These are phyloP conservation scores for Drosophila kanapiae DNA, from an alignment of 1,140 invertebrate species.

Conservation along the genomic window DNA sequence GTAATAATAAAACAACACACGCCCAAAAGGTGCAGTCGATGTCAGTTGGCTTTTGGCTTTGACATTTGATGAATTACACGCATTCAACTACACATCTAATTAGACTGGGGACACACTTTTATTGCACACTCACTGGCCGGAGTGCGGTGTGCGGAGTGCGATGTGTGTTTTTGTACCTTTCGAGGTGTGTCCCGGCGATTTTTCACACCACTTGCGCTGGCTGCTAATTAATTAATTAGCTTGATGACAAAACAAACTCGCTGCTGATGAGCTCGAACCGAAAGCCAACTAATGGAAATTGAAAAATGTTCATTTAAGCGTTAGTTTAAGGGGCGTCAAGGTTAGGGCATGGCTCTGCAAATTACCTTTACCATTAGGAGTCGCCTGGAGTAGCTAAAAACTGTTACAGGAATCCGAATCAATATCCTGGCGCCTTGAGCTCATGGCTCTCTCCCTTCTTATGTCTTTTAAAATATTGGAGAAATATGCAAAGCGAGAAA, in stretches of 20 bases:
- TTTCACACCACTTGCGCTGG: slow-evolving; percentile 66
- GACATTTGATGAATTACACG: slow-evolving; percentile 78
- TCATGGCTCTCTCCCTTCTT: too few species aligned
- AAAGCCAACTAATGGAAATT: slow-evolving; percentile 22
- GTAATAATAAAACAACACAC: slow-evolving; percentile 53
- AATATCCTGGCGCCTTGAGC: too few species aligned
- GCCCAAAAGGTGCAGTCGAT: slow-evolving; percentile 72
- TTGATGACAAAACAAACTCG: slow-evolving; percentile 81
- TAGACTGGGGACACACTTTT: slow-evolving; percentile 77
- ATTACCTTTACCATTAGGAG: not conserved
- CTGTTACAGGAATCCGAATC: too few species aligned
- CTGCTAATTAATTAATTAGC: slow-evolving; percentile 81
- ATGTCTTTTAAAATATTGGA: not conserved
- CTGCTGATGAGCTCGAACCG: slow-evolving; percentile 55
- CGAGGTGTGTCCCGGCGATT: slow-evolving; percentile 71
- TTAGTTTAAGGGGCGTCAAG: not conserved
- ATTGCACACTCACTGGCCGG: slow-evolving; percentile 59
- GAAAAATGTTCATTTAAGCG: slow-evolving; percentile 27
- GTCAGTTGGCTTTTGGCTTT: slow-evolving; percentile 58
- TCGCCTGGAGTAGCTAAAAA: not conserved
- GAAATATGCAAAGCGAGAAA: slow-evolving; percentile 5
- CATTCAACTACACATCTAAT: slow-evolving; percentile 73
- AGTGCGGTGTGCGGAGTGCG: not conserved
- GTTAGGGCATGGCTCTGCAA: too few species aligned
- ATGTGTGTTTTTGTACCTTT: slow-evolving; percentile 9